Evolutionary conservation across 2,888 invertebrate genomes (phyloP).

Genomic region (Clunio marinus): DNA sequence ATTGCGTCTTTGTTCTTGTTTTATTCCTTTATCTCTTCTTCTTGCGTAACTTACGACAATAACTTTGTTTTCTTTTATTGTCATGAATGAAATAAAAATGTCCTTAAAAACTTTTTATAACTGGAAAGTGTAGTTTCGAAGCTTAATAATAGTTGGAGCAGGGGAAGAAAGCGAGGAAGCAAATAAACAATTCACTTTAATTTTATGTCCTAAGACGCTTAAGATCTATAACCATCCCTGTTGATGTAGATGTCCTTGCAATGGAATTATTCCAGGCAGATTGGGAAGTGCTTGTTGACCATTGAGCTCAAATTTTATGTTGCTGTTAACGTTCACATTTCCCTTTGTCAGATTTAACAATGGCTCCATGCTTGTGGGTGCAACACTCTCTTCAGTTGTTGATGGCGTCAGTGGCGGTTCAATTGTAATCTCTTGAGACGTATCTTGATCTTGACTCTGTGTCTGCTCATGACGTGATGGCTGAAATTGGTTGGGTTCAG

Average conservation of each 20-base stretch:
- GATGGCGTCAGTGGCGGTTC: slow-evolving; percentile 39
- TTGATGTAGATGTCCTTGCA: slow-evolving; percentile 40
- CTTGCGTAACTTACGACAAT: slow-evolving; percentile 30
- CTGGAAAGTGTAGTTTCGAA: no score
- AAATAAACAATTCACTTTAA: background rate
- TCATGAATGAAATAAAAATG: slow-evolving; percentile 16
- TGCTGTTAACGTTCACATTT: slow-evolving; percentile 22
- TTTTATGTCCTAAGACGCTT: no score
- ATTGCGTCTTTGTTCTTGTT: background rate
- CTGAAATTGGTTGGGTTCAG: slow-evolving; percentile 50
- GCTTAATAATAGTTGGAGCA: no score
- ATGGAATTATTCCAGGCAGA: slow-evolving; percentile 40
- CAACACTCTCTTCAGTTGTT: slow-evolving; percentile 41
- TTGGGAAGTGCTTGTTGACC: slow-evolving; percentile 39
- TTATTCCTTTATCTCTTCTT: background rate
- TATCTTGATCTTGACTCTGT: slow-evolving; percentile 58
- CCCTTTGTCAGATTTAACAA: slow-evolving; percentile 1
- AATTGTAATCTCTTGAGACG: slow-evolving; percentile 43
- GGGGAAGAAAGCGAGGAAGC: background rate
- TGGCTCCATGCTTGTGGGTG: slow-evolving; percentile 11
- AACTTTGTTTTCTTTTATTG: slow-evolving; percentile 19
- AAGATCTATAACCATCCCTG: slow-evolving; percentile 40
- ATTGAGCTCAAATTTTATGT: slow-evolving; percentile 37
- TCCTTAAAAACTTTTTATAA: background rate
- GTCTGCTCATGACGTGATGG: slow-evolving; percentile 57